Percentiles rank a stretch among this genome's conserved stretches.
Conservation (phyloP, 2,888 invertebrate genomes). For the Blomia tropicalis region DNA sequence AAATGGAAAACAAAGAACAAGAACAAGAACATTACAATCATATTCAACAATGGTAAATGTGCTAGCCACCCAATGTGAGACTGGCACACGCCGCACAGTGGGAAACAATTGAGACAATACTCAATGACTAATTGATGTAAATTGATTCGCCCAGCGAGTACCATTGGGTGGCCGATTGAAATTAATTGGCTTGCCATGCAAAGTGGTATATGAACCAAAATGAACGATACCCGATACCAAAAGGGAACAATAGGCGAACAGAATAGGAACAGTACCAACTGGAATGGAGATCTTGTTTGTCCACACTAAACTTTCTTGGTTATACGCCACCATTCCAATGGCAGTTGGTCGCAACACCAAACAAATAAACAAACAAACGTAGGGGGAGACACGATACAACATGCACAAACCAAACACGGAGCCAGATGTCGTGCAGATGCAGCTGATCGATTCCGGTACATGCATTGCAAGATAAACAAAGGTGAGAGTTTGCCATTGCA, state of each 20-base stretch:
- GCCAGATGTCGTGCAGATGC: too few species aligned
- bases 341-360: too few species aligned
- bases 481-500: neutral
- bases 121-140: constrained; percentile 13
- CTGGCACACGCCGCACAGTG: constrained; percentile 8
- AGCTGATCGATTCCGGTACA: constrained; percentile 7
- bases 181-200: constrained; percentile 8
- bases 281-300: neutral
- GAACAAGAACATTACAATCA: neutral
- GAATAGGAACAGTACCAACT: neutral
- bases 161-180: neutral
- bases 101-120: neutral
- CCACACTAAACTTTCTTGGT: neutral
- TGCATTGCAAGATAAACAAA: constrained; percentile 11
- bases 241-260: neutral
- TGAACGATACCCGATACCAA: constrained; percentile 1
- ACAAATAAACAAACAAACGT: too few species aligned
- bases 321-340: too few species aligned
- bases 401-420: too few species aligned
- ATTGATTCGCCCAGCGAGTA: neutral
- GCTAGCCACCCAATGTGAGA: neutral
- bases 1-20: neutral
- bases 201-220: too few species aligned
- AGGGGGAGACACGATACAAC: too few species aligned
- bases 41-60: neutral